Evolutionary conservation across 2,888 invertebrate genomes (phyloP), one percentile per base, ranked within the genome.

Genomic region (Clistopyga incitator): DNA sequence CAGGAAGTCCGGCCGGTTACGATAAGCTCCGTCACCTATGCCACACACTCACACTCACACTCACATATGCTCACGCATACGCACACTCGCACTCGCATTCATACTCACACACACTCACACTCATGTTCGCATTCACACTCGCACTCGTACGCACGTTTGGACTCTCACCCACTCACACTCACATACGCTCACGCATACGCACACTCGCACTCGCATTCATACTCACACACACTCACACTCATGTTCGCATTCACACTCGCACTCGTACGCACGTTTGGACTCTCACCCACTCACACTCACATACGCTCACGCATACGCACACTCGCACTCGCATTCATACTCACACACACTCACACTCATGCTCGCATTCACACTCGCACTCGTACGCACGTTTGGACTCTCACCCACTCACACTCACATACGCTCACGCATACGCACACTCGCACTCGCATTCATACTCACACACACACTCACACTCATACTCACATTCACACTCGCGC

Each of bases 1-100:
- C 81, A 67, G 77, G 59, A 72, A 77, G 75, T 77, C 81, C 65
- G 81, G 72, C 59, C 59, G 50, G 81, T 81, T 81, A 75, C 71
- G 77, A 81, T 77, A 81, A 71, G 81, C 79, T 74, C 59, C 18
- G 64, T 68, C 75, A 50, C 34, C 52, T 70, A 52, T 52, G 4
- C 6, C 29, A 13, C 29, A n/a, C 8, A 29, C 15, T 25, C 56
- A 11, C 56, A 23, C 56, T 1, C 13, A 2, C 25, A 11, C 56
- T 2, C 25, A 4, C 1, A 56, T 50, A n/a, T n/a, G 15, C 29
- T 25, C 29, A n/a, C 8, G 1, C 59, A 54, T 25, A 29, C 15
- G 13, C 56, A 11, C 56, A 23, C 56, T 1, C 13, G 1, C 25
- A 11, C 56, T 2, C 25, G 3, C 1, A 56, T 50, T n/a, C n/a